These are phyloP conservation scores for Lapara coniferarum DNA, from an alignment of 2,888 invertebrate species.

Conservation along the genomic window DNA sequence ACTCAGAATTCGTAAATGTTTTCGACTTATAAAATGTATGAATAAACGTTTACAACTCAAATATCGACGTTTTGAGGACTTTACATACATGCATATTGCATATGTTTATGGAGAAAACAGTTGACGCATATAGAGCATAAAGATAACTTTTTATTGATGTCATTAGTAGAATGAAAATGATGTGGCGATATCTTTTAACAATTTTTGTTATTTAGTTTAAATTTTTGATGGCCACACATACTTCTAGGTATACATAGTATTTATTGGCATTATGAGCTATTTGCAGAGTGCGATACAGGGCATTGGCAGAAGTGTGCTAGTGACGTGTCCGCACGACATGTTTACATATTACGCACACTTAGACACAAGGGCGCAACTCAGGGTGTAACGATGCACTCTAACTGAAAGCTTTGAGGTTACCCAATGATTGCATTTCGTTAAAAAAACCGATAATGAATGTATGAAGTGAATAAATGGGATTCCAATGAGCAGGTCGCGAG, in stretches of 20 bases:
- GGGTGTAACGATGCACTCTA: neutral
- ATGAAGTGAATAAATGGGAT: conserved; percentile 18
- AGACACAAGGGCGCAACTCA: conserved; percentile 9
- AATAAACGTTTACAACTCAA: too few species aligned
- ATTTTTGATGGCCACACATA: neutral
- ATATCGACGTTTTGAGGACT: too few species aligned
- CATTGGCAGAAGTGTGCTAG: conserved; percentile 14
- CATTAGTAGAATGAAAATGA: neutral
- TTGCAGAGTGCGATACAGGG: neutral
- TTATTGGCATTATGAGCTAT: conserved; percentile 10
- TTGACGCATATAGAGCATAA: neutral
- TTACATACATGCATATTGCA: too few species aligned
- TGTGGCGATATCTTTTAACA: neutral
- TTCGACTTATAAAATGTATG: too few species aligned
- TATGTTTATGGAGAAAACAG: neutral
- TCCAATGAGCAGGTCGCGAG: conserved; percentile 4
- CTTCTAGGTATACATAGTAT: neutral
- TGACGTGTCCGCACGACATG: conserved; percentile 20
- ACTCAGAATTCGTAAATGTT: too few species aligned
- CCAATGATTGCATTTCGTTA: neutral
- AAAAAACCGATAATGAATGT: neutral
- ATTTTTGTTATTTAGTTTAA: neutral
- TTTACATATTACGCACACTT: conserved; percentile 9
- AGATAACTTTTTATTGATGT: neutral
- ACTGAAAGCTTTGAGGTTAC: neutral